A percentile compares a stretch with the other conserved stretches of the same genome.
phyloP scores from a whole-genome alignment of 2,797 vertebrate species.

The Acropternis orthonyx region DNA sequence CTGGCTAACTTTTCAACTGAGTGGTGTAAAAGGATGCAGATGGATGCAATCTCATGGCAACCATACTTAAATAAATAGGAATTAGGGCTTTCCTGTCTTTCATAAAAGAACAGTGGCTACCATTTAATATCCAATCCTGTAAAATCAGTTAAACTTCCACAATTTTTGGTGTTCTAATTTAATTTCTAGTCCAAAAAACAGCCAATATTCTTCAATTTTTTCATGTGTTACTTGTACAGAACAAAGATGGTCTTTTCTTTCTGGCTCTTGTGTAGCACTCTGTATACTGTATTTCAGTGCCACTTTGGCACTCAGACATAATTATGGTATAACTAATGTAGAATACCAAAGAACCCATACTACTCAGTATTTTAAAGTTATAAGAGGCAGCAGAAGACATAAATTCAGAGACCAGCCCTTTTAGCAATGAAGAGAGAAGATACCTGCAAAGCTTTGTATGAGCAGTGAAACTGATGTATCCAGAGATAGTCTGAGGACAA shows the following conservation, averaged over 20 bases:
- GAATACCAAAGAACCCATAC: not conserved
- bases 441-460: not conserved
- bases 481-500: not conserved
- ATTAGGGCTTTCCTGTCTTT: not conserved
- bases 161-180: not conserved
- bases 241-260: not conserved
- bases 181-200: not conserved
- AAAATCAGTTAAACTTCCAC: not conserved
- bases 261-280: not conserved
- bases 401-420: not conserved
- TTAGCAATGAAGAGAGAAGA: not conserved
- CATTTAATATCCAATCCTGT: not conserved
- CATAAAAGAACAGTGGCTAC: not conserved
- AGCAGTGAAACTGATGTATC: not conserved
- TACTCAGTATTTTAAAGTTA: not conserved
- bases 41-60: not conserved
- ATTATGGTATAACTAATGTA: not conserved
- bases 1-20: not conserved
- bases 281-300: not conserved
- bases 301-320: not conserved
- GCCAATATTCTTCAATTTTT: not conserved
- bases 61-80: not conserved
- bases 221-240: not conserved
- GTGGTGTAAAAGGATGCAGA: not conserved
- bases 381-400: not conserved